These are phyloP conservation scores for Lucilia sericata DNA, from an alignment of 1,140 invertebrate genomes.

Conservation along the genomic window DNA sequence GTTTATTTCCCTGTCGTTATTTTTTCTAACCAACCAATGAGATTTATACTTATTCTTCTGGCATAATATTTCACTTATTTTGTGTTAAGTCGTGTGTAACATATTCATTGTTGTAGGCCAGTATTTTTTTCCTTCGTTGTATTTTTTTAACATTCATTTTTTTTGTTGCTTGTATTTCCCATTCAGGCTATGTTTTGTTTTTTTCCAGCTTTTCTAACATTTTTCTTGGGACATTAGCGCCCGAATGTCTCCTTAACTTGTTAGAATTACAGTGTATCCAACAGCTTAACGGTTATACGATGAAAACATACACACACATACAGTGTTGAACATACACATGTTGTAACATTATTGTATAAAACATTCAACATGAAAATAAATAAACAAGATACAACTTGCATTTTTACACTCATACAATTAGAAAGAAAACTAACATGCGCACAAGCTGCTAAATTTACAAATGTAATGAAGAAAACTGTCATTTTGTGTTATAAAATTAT, in stretches of 20 bases:
- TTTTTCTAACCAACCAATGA: constrained; percentile 34
- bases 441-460: too few relatives aligned
- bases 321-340: too few relatives aligned
- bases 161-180: background rate
- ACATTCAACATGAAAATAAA: too few relatives aligned
- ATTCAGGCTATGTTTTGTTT: background rate
- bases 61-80: constrained; percentile 26
- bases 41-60: constrained; percentile 34
- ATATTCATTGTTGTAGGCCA: constrained; percentile 24
- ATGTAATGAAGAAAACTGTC: too few relatives aligned
- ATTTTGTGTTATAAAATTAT: too few relatives aligned
- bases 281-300: background rate
- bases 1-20: constrained; percentile 10
- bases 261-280: background rate
- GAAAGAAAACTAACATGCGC: too few relatives aligned
- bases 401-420: too few relatives aligned
- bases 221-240: constrained; percentile 15
- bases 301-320: background rate
- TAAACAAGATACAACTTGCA: too few relatives aligned
- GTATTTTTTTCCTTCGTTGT: background rate
- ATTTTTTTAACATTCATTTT: background rate
- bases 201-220: background rate
- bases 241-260: constrained; percentile 19
- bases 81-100: constrained; percentile 16
- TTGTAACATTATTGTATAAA: too few relatives aligned